Base-by-base conservation (phyloP, 2,797 vertebrate species). In the Brachyrhaphis roseni region DNA sequence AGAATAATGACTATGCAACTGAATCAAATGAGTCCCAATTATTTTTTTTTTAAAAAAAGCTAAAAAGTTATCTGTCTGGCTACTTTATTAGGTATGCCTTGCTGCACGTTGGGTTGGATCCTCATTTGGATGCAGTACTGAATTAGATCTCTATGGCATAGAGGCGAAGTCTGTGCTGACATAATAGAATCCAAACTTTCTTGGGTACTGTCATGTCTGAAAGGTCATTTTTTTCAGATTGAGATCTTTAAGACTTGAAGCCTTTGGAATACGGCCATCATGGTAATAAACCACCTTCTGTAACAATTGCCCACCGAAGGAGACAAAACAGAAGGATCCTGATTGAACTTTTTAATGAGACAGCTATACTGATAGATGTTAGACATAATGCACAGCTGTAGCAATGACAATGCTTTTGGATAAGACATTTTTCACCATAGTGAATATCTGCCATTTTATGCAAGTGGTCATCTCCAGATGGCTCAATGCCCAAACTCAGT, bases 391-490 rank as follows among this genome's bases (percentile, higher is more conserved):
- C 12, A 0, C 36, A 18, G 36, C 26, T 45, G 68, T 28, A 45
- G 41, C 8, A 18, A 41, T 26, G 16, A 64, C 59, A 31, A 26
- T 71, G 78, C 64, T 47, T 62, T n/a, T 34, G 82, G 78, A 84
- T 26, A 79, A 78, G 26, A 86, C 66, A 62, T 26, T 15, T 81
- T 57, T 73, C 59, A 75, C 83, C 39, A n/a, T 59, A 78, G 76
- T 64, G 6, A 68, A 81, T 59, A 41, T 51, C 78, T 2, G 26
- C 55, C 26, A 1, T 71, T 79, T 53, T 79, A 66, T 72, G 82
- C 43, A 70, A 74, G 68, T 28, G 85, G 84, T 88, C 87, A 73
- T 77, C 88, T 91, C 88, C 92, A 94, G 92, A 94, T 94, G 93
- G 92, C 90, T 55, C 46, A 28, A 81, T 39, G 87, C 88, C 88